Conservation (phyloP, 37 sponge, comb jelly and placozoan genomes). For the Spongia lamella region DNA sequence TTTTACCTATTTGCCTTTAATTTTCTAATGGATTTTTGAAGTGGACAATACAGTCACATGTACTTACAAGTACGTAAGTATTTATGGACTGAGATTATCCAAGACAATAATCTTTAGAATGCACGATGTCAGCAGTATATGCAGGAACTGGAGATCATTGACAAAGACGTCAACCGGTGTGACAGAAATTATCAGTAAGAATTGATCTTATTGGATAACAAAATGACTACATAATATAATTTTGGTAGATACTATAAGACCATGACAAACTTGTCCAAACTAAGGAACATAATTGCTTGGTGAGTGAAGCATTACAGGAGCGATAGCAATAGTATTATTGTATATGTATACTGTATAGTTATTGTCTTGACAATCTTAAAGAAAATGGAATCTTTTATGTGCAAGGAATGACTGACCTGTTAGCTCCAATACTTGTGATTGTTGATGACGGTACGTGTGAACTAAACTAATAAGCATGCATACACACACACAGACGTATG, state of each 20-base stretch:
- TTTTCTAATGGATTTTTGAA: too few species aligned
- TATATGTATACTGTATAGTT: background rate
- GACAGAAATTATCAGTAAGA: conserved; percentile 86
- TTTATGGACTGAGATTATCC: too few species aligned
- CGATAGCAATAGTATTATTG: background rate
- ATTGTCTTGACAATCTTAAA: background rate
- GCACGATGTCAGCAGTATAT: conserved; percentile 21
- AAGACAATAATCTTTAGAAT: too few species aligned
- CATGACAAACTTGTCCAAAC: conserved; percentile 38
- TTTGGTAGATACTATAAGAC: conserved; percentile 54
- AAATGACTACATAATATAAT: too few species aligned
- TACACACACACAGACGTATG: background rate
- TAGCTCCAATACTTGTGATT: conserved; percentile 89
- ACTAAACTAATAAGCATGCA: background rate
- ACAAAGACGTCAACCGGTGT: conserved; percentile 94
- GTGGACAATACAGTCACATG: too few species aligned
- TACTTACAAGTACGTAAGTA: too few species aligned
- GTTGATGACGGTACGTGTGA: conserved; percentile 59
- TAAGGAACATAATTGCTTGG: conserved; percentile 67
- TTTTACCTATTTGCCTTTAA: too few species aligned
- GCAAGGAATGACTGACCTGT: conserved; percentile 97
- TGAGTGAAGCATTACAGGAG: background rate
- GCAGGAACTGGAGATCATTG: conserved; percentile 72
- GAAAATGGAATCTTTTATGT: conserved; percentile 25
- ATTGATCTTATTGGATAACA: too few species aligned